These are phyloP conservation scores for Acanthopleura granulata DNA, from an alignment of 2,888 invertebrate genomes.

Conservation along the genomic window DNA sequence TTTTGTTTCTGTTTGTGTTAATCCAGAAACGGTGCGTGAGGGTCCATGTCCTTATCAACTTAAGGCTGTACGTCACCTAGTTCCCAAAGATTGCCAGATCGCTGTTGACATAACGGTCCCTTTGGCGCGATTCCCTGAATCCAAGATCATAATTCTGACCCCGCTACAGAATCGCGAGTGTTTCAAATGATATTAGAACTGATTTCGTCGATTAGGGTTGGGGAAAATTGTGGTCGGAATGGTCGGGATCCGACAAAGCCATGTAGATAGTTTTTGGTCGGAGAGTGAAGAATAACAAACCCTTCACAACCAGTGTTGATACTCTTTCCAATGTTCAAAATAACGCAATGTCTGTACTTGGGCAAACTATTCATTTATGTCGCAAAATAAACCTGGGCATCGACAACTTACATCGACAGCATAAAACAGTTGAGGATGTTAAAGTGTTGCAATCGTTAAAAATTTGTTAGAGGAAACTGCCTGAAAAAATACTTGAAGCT, in stretches of 20 bases:
- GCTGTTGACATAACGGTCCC: not conserved
- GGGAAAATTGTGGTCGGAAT: not conserved
- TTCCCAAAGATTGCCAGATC: not conserved
- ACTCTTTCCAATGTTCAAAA: not conserved
- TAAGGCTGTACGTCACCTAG: not conserved
- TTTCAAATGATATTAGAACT: not conserved
- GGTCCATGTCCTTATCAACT: constrained; percentile 12
- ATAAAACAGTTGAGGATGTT: too few species aligned
- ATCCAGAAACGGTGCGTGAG: not conserved
- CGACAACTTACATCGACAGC: too few species aligned
- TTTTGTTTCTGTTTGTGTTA: constrained; percentile 2
- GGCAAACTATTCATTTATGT: too few species aligned
- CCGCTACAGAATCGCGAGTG: not conserved
- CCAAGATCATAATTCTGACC: constrained; percentile 5
- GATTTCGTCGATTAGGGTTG: not conserved
- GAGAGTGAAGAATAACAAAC: not conserved
- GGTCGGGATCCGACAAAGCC: too few species aligned
- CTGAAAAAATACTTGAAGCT: too few species aligned
- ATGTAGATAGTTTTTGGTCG: not conserved
- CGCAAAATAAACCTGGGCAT: too few species aligned
- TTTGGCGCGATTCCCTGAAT: constrained; percentile 1
- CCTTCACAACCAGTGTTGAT: not conserved
- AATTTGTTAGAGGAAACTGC: too few species aligned
- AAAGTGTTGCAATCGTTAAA: too few species aligned
- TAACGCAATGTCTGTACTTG: too few species aligned